Percentiles rank a stretch among this genome's conserved stretches.
phyloP scores from a whole-genome alignment of 2,113 vertebrate genomes.

The Cololabis saira region DNA sequence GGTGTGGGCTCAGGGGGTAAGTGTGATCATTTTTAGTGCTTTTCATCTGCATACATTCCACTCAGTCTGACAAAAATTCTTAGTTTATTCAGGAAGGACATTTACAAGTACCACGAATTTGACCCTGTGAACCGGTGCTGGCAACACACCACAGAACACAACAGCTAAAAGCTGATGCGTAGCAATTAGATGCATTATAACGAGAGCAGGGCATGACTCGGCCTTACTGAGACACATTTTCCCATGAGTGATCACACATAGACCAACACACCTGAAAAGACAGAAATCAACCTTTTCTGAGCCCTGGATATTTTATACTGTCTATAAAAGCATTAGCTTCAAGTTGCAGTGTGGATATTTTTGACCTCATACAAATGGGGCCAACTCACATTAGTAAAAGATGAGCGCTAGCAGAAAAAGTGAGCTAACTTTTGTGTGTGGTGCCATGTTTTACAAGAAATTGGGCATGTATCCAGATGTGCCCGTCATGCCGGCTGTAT shows the following conservation, averaged over 20 bases:
- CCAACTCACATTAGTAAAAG: background rate
- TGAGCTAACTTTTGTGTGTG: constrained; percentile 6
- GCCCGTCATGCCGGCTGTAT: constrained; percentile 24
- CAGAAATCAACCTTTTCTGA: constrained; percentile 51
- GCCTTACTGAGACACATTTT: constrained; percentile 63
- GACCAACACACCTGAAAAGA: constrained; percentile 47
- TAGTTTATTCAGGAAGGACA: constrained; percentile 71
- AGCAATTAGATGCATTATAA: constrained; percentile 62
- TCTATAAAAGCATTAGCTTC: constrained; percentile 30
- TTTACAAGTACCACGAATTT: constrained; percentile 61
- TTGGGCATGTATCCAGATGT: constrained; percentile 24
- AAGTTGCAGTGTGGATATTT: constrained; percentile 26
- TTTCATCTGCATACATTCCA: constrained; percentile 23
- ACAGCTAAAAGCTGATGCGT: constrained; percentile 50
- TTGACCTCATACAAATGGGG: constrained; percentile 6
- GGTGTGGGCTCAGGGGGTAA: background rate
- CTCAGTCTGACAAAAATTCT: constrained; percentile 53
- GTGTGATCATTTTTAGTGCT: constrained; percentile 5
- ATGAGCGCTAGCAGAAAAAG: constrained; percentile 13
- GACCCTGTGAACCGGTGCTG: constrained; percentile 60
- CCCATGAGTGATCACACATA: constrained; percentile 46
- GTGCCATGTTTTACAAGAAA: constrained; percentile 31
- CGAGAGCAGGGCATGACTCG: constrained; percentile 50
- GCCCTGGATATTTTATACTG: constrained; percentile 28
- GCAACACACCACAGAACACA: constrained; percentile 43